Base-by-base conservation (phyloP, 2,113 vertebrate genomes). In the Calyptomena viridis region DNA sequence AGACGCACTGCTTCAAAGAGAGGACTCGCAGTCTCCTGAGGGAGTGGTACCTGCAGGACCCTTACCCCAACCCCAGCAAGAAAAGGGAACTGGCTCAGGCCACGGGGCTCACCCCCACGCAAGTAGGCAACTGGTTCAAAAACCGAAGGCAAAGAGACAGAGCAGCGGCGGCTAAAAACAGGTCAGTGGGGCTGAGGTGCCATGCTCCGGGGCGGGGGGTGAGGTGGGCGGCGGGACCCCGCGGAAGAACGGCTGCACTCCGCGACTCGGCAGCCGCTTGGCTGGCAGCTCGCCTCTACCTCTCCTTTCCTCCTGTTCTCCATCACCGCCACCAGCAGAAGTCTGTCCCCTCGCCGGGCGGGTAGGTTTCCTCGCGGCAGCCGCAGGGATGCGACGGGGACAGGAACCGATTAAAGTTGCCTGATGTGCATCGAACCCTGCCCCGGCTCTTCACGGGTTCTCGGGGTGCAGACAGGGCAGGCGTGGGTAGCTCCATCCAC, bases 121-220 rank as follows among this genome's bases (percentile, higher is more conserved):
- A 99, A 98, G 99, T 99, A 98, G 99, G 99, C 96, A 99, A 99
- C 98, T 99, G 99, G 99, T 99, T 99, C 98, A 99, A 99, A 98
- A 99, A 99, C 97, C 99, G 99, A 95, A 98, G 99, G 98, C 99
- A 99, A 98, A 98, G 99, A 98, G 99, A 99, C 98, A 99, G 99
- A 98, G 99, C 99, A 16, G 99, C 99, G 60, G 99, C 99, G 75
- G 99, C 99, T 93, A 99, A 99, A 97, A 99, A 99, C 99, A 99
- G 99, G 99, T 99, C 97, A 98, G 99, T 99, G 95, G 73, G 68
- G 69, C 83, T 46, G 56, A 40, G 19, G 49, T 47, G 21, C 46
- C 52, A 17, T 8, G 15, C 76, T 66, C 25, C 60, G 79, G 79
- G 83, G 18, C 37, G 37, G 40, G 27, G 50, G 62, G 14, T 52